Percentiles rank a stretch among this genome's conserved stretches.
phyloP scores from a whole-genome alignment of 2,888 invertebrate species.

The Mayetiola destructor region DNA sequence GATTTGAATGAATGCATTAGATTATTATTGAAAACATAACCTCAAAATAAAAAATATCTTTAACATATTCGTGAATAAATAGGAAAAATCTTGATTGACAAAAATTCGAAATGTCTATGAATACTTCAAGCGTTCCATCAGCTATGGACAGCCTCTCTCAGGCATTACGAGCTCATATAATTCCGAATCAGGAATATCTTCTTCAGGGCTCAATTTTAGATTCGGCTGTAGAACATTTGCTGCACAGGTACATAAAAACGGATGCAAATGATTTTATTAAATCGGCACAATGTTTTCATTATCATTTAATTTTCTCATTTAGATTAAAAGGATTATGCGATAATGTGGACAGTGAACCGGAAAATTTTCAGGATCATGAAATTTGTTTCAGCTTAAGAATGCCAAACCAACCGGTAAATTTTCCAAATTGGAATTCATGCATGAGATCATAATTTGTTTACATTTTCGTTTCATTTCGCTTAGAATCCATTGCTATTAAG shows the following conservation, averaged over 20 bases:
- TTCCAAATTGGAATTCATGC: neutral
- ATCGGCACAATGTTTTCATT: neutral
- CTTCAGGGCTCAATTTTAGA: slow-evolving; percentile 89
- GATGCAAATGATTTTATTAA: slow-evolving; percentile 4
- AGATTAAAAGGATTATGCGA: slow-evolving; percentile 79
- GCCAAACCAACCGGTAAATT: slow-evolving; percentile 41
- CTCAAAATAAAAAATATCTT: too few relatives aligned
- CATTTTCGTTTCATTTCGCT: neutral
- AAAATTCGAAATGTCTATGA: neutral
- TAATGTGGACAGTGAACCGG: slow-evolving; percentile 78
- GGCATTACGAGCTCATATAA: slow-evolving; percentile 68
- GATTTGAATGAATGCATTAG: too few relatives aligned
- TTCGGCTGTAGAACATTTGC: slow-evolving; percentile 74
- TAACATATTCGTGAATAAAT: too few relatives aligned
- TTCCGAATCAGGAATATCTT: slow-evolving; percentile 86
- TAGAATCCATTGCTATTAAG: slow-evolving; percentile 55
- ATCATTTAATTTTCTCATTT: neutral
- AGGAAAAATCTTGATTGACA: too few relatives aligned
- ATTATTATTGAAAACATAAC: too few relatives aligned
- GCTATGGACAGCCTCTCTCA: slow-evolving; percentile 64
- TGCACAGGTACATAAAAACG: slow-evolving; percentile 69
- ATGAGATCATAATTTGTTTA: neutral
- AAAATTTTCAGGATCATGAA: slow-evolving; percentile 88
- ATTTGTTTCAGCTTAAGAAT: slow-evolving; percentile 70
- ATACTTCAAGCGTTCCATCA: slow-evolving; percentile 27